Conservation (phyloP, 2,888 invertebrate species). For the Halictus quadricinctus region DNA sequence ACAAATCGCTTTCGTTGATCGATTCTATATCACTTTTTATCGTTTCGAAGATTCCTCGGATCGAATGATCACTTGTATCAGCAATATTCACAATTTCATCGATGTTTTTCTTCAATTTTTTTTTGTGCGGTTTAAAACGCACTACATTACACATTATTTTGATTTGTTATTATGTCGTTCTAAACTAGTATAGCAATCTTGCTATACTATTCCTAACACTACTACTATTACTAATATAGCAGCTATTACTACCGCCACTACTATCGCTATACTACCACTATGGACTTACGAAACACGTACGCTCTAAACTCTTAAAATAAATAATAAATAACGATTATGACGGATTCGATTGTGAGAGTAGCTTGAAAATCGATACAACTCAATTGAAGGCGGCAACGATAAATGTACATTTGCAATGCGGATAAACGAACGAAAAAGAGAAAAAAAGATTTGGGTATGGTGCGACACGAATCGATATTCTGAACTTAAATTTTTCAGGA, state of each 20-base stretch:
- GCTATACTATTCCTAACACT: neutral
- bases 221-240: neutral
- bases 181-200: neutral
- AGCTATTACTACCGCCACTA: neutral
- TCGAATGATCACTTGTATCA: neutral
- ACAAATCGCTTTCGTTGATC: slow-evolving; percentile 26
- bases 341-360: neutral
- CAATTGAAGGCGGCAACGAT: neutral
- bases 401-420: neutral
- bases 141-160: neutral
- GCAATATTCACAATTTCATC: neutral
- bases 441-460: slow-evolving; percentile 13
- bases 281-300: neutral
- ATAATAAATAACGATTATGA: neutral
- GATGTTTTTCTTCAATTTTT: neutral
- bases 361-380: neutral
- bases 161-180: neutral
- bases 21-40: neutral
- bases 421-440: neutral
- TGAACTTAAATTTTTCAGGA: slow-evolving; percentile 40
- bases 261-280: neutral
- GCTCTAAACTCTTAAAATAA: neutral
- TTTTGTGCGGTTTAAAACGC: neutral
- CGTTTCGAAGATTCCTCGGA: neutral
- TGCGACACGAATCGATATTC: slow-evolving; percentile 39